Conservation (phyloP, 2,888 invertebrate species). For the Idaea aversata region DNA sequence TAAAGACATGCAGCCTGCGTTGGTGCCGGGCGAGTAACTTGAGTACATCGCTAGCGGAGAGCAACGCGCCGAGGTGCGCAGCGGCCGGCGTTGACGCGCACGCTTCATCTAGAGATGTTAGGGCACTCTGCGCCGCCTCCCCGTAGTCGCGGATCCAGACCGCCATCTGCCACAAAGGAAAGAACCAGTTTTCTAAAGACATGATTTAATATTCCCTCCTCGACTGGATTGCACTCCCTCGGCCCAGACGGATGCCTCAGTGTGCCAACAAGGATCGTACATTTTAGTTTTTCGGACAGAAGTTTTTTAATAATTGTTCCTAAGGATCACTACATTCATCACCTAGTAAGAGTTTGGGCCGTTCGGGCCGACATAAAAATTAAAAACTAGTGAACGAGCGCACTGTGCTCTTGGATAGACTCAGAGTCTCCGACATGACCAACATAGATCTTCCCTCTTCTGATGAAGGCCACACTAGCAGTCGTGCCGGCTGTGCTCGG, state of each 20-base stretch:
- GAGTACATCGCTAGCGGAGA: conserved; percentile 44
- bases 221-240: no score
- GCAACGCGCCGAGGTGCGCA: conserved; percentile 45
- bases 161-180: conserved; percentile 42
- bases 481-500: conserved; percentile 99
- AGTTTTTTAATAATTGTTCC: no score
- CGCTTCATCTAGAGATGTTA: conserved; percentile 43
- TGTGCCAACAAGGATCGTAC: no score
- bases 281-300: no score
- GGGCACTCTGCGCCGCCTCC: conserved; percentile 53
- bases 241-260: not conserved
- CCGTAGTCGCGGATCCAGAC: conserved; percentile 61
- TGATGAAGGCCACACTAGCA: conserved; percentile 96
- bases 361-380: not conserved
- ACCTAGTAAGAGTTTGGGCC: not conserved
- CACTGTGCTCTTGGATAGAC: no score
- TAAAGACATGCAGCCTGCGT: conserved; percentile 40
- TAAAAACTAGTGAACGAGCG: no score
- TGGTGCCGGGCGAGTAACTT: conserved; percentile 40
- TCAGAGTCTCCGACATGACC: conserved; percentile 97
- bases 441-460: conserved; percentile 95
- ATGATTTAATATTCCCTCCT: not conserved
- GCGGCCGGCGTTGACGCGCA: conserved; percentile 25
- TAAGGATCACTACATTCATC: no score
- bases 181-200: not conserved